Evolutionary conservation across 2,797 vertebrate species (phyloP).

Genomic region (Pelobates cultripes): DNA sequence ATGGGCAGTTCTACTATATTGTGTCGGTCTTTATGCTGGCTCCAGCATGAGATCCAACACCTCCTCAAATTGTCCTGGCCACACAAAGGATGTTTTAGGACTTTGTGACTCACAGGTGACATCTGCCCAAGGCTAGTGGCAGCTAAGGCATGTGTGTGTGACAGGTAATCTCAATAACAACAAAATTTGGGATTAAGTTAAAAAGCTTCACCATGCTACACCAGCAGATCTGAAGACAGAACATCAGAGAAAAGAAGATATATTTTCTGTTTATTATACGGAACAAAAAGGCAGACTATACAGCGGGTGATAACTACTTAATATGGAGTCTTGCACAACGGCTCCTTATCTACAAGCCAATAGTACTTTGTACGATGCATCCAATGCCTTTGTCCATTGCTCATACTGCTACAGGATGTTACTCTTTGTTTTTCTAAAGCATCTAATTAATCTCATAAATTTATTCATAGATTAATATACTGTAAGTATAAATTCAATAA

Average conservation of each 20-base stretch:
- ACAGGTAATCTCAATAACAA: conserved; percentile 12
- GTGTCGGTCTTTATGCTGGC: neutral
- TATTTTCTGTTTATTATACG: conserved; percentile 12
- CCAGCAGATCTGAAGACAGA: neutral
- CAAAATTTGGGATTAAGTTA: neutral
- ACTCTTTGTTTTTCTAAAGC: too few species aligned
- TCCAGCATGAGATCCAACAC: neutral
- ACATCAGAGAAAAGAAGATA: neutral
- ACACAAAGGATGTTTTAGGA: conserved; percentile 13
- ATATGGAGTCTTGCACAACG: neutral
- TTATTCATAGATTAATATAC: too few species aligned
- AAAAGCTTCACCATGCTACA: conserved; percentile 3
- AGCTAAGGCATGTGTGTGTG: neutral
- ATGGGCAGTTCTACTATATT: neutral
- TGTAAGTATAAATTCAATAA: too few species aligned
- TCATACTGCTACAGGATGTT: too few species aligned
- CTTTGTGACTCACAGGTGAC: neutral
- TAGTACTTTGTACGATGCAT: neutral
- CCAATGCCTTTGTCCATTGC: neutral
- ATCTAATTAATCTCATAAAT: too few species aligned
- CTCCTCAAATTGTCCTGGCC: neutral
- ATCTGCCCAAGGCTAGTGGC: conserved; percentile 1
- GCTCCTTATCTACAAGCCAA: neutral
- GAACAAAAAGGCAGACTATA: conserved; percentile 17
- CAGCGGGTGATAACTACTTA: neutral